Evolutionary conservation across 2,113 vertebrate species (phyloP), one percentile per base, ranked within the genome.

Genomic region (Laticauda colubrina): DNA sequence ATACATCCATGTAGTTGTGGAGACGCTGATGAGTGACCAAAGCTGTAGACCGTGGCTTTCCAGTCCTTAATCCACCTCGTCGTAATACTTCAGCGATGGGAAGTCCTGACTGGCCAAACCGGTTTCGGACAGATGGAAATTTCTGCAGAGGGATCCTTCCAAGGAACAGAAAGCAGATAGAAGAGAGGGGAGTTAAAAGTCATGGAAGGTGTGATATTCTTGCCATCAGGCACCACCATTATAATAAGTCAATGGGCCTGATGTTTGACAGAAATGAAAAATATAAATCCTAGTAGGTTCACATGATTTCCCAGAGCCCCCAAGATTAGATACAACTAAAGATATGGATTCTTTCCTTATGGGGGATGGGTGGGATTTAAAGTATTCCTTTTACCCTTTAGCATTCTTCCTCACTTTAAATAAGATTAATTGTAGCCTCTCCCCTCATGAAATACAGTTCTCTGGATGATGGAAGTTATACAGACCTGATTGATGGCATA

Each of bases 1-100:
- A 96, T 97, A 99, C 98, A 4, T 99, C 98, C 97, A 98, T 95
- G 95, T 97, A 98, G 95, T 98, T 98, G 92, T 97, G 98, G 88
- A 99, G 97, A 1, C 91, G 61, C 51, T n/a, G 3, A 0, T 75
- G 45, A 43, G 7, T 21, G 51, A 26, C 87, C 9, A 23, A 24
- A 43, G 56, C 3, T 10, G 0, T 10, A 24, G 51, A 93, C 91
- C 0, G 20, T 11, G 24, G 61, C 21, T 6, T 86, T 69, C 1
- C 89, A 57, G 1, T 1, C 5, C 29, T 56, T 81, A 64, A 2
- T 53, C 0, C 94, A 96, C 93, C 96, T 55, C 9, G 92, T 88
- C 91, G 53, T 86, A 93, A 94, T 1, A 98, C 93, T 51, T 97
- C 95, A 24, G 97, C 96, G 18, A 97, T 0, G 3, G 97, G 96